Evolutionary conservation across 2,888 invertebrate genomes (phyloP).

Genomic region (Rambutsinella grinnellia): DNA sequence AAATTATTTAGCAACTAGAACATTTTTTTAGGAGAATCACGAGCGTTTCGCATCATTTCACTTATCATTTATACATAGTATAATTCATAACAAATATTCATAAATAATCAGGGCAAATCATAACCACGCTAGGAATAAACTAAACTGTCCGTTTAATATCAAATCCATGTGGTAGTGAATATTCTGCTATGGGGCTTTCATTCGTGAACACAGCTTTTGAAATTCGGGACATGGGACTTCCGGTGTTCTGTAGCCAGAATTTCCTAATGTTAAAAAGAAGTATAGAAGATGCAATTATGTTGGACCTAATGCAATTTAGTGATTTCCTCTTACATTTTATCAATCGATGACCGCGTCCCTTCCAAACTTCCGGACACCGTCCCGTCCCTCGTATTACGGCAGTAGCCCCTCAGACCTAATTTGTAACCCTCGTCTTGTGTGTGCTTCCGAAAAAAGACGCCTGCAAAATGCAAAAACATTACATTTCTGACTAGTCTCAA

Average conservation of each 20-base stretch:
- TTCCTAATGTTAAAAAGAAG: conserved; percentile 68
- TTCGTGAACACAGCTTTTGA: conserved; percentile 81
- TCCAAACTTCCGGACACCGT: conserved; percentile 79
- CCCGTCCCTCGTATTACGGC: conserved; percentile 78
- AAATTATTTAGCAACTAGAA: too few relatives aligned
- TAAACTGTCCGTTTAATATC: conserved; percentile 12
- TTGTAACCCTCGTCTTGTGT: conserved; percentile 77
- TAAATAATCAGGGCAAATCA: too few relatives aligned
- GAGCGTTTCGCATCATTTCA: too few relatives aligned
- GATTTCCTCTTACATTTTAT: conserved; percentile 74
- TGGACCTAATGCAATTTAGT: background rate
- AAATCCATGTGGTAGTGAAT: conserved; percentile 15
- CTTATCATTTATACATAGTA: too few relatives aligned
- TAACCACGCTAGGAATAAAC: too few relatives aligned
- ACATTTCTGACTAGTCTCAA: too few relatives aligned
- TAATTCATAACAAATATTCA: too few relatives aligned
- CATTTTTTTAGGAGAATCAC: too few relatives aligned
- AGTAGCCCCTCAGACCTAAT: conserved; percentile 79
- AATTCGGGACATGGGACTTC: conserved; percentile 82
- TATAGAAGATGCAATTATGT: background rate
- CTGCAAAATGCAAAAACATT: conserved; percentile 31
- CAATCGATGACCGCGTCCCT: conserved; percentile 75
- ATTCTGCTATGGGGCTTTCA: conserved; percentile 69
- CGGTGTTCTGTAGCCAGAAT: conserved; percentile 76
- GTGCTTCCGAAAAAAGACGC: conserved; percentile 69